Evolutionary conservation across 2,113 vertebrate genomes (phyloP).

Genomic region (Gallinago media): DNA sequence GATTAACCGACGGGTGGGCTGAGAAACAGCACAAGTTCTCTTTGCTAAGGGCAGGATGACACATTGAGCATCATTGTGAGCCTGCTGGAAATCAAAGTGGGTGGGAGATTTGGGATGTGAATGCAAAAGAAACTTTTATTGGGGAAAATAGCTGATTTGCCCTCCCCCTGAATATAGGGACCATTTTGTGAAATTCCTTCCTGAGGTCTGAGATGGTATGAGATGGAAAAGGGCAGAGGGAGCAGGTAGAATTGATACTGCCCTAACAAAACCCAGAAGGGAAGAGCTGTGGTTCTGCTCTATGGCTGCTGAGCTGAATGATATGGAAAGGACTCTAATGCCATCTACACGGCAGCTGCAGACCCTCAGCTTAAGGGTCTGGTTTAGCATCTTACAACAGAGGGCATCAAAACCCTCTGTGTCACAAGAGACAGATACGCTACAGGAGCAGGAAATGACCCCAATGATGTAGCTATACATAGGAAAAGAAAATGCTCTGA

Average conservation of each 20-base stretch:
- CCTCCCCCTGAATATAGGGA: not conserved
- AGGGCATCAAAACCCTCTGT: not conserved
- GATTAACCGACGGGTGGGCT: conserved; percentile 3
- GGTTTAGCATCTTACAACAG: not conserved
- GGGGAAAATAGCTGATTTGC: not conserved
- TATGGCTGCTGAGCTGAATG: not conserved
- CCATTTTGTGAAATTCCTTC: not conserved
- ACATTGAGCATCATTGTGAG: not conserved
- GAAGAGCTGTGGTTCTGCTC: not conserved
- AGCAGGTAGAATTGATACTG: not conserved
- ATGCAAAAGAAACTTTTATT: not conserved
- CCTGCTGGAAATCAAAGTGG: not conserved
- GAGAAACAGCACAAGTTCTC: not conserved
- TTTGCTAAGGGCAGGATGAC: conserved; percentile 1
- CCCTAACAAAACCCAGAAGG: not conserved
- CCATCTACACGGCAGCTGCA: not conserved
- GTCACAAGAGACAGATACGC: not conserved
- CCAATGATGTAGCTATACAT: not conserved
- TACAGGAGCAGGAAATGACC: not conserved
- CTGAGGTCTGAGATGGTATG: not conserved
- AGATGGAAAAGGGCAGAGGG: not conserved
- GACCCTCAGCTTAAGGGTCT: not conserved
- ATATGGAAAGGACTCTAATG: not conserved
- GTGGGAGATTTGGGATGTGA: not conserved
- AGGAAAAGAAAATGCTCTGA: not conserved